Base-by-base conservation (phyloP, 1,140 invertebrate species). In the Bombus polaris region DNA sequence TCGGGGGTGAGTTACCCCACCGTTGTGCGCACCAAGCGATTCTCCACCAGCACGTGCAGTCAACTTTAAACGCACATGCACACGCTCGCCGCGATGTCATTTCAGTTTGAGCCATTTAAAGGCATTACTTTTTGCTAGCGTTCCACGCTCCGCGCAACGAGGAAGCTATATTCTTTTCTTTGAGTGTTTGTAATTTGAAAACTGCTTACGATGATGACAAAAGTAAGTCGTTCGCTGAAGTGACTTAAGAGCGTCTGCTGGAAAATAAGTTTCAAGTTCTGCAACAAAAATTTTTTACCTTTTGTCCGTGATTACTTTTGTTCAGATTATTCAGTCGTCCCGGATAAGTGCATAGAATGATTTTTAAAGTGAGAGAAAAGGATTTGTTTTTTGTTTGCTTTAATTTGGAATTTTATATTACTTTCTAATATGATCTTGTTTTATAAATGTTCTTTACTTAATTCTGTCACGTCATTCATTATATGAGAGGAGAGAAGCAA, bases 1-100 rank as follows among this genome's bases (percentile, higher is more conserved):
- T 9, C 35, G 76, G 82, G 81, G 79, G 88, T 76, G 82, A 88
- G 71, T 77, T 86, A 84, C 66, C 87, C 70, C 81, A 71, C 73
- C 81, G 44, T 44, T 47, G n/a, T 32, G 59, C 78, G 83, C 84
- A 42, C 57, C n/a, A 57, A 47, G 62, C 70, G 68, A 77, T 76
- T 59, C 76, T n/a, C 65, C 42, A 72, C 73, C 57, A 65, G 71
- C 74, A 86, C 66, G 86, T 85, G 76, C 75, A 66, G 68, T 79
- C 66, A 78, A 76, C 57, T 85, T 81, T 80, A 37, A 77, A 85
- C 74, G 44, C 68, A 59, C 57, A 53, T 74, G 77, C 68, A 88
- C 59, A 74, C 76, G 44, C 37, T 32, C 44, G n/a, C 6, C 53
- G 22, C 39, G 72, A 42, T 77, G 32, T 72, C 47, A 42, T 15